These are phyloP conservation scores for Cerastis leucographa DNA, from an alignment of 2,888 invertebrate genomes.

Conservation along the genomic window DNA sequence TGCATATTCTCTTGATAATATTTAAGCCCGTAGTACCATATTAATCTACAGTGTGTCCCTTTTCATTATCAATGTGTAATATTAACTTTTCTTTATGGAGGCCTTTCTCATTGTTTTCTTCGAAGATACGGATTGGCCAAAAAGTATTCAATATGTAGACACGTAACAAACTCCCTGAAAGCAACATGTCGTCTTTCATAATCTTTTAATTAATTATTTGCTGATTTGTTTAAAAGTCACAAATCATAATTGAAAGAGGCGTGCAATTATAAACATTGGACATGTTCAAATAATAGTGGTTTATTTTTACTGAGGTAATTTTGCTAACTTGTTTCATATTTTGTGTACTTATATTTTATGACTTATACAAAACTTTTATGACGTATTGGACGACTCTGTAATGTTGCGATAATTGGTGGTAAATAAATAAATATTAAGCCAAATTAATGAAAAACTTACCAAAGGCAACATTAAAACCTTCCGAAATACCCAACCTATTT, in stretches of 20 bases:
- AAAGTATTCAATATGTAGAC: background rate
- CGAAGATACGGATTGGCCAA: background rate
- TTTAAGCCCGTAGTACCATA: background rate
- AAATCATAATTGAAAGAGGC: too few species aligned
- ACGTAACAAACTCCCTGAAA: background rate
- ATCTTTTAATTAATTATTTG: background rate
- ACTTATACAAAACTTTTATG: too few species aligned
- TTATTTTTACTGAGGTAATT: too few species aligned
- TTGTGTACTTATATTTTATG: too few species aligned
- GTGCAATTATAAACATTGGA: too few species aligned
- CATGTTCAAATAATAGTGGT: too few species aligned
- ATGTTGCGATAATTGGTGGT: too few species aligned
- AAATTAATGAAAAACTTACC: background rate
- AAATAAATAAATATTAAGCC: too few species aligned
- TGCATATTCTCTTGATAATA: background rate
- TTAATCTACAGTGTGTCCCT: background rate
- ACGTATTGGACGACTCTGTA: too few species aligned
- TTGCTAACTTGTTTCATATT: too few species aligned
- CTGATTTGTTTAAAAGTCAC: too few species aligned
- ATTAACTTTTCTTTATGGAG: background rate
- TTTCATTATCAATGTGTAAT: background rate
- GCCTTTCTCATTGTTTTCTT: background rate
- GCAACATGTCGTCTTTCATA: background rate
- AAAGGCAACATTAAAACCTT: background rate
- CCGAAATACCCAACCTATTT: background rate